Base-by-base conservation (phyloP, 2,113 vertebrate genomes). In the Trichechus manatus region DNA sequence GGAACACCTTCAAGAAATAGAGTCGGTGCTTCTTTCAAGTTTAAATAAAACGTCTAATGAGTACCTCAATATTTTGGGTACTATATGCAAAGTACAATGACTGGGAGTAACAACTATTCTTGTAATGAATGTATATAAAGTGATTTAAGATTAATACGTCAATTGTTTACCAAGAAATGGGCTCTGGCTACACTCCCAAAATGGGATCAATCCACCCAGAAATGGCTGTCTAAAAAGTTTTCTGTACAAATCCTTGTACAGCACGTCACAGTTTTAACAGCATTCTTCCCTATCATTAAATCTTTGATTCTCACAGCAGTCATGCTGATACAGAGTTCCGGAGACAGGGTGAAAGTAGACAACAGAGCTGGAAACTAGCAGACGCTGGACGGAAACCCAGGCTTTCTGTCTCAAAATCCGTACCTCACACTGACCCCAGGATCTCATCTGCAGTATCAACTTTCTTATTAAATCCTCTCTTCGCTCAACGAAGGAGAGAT, bases 391-490 rank as follows among this genome's bases (percentile, higher is more conserved):
- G 20, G n/a, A 59, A 56, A 72, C 25, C 9, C 15, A 9, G 22
- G 15, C 23, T 87, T 92, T 22, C 33, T 36, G 44, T 20, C 39
- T 79, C 70, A 15, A 25, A 27, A 53, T 19, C 17, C 5, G 1
- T 0, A 42, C 9, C 20, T 56, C 15, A 22, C 6, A 50, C 0
- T 33, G 82, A 78, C 22, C 56, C 68, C 11, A 70, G 44, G 77
- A 80, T 4, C 6, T 8, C 9, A 42, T 33, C 27, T 15, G 0
- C 5, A 80, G 2, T n/a, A 20, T 36, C 3, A 39, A 44, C 50
- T 86, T 50, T 89, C 87, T 66, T 63, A 44, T 17, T 53, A 95
- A 95, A 63, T 59, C 9, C 22, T 82, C 42, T 92, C 50, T 83
- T 63, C 29, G 53, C 56, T 80, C 17, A 39, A 9, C 64, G 66